Percentiles rank a stretch among this genome's conserved stretches.
phyloP scores from a whole-genome alignment of 2,113 vertebrate species.

The Chamaetylas fuelleborni region DNA sequence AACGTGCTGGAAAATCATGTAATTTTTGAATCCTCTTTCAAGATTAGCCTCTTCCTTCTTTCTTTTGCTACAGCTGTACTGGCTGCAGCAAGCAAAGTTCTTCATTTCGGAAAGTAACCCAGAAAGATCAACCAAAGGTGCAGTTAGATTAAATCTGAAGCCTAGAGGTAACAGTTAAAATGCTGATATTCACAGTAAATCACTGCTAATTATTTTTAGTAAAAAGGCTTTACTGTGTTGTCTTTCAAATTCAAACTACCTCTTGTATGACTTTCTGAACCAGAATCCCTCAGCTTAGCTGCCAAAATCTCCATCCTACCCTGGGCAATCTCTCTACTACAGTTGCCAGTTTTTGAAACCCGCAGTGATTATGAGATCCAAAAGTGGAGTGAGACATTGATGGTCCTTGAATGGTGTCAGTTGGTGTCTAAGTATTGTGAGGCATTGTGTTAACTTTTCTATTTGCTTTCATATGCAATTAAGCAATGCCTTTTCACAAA shows the following conservation, averaged over 20 bases:
- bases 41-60: neutral
- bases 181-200: neutral
- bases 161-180: neutral
- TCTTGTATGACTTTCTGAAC: neutral
- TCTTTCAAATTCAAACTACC: neutral
- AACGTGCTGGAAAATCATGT: neutral
- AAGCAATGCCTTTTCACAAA: neutral
- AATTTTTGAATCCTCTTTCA: neutral
- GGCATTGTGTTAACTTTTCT: neutral
- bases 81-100: neutral
- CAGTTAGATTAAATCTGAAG: slow-evolving; percentile 1
- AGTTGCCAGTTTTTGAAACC: neutral
- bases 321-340: neutral
- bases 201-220: neutral
- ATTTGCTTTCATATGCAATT: neutral
- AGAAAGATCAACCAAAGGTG: neutral
- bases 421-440: neutral
- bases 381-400: neutral
- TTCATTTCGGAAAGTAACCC: neutral
- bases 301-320: neutral
- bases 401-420: neutral
- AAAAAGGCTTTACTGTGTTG: neutral
- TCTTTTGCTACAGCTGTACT: neutral
- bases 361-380: neutral
- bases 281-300: neutral